phyloP scores from a whole-genome alignment of 2,888 invertebrate species.

The Ganaspis brasiliensis region DNA sequence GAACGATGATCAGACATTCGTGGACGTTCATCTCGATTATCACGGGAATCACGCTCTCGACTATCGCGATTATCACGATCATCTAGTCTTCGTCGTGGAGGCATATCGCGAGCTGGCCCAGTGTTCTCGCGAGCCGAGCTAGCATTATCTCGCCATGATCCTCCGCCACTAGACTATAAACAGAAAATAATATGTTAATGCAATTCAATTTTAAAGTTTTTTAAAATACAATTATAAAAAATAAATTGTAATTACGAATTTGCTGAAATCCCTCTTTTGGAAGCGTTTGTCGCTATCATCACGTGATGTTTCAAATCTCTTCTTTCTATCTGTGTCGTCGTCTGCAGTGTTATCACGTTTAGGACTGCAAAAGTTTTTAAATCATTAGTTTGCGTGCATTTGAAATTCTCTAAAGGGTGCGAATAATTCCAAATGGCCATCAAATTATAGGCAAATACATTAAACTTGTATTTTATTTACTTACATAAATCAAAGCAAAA shows the following conservation, averaged over 20 bases:
- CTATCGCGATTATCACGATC: constrained; percentile 17
- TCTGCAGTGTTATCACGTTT: background rate
- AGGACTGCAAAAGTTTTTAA: background rate
- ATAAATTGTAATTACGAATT: constrained; percentile 55
- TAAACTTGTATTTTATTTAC: too few relatives aligned
- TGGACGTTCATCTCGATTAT: constrained; percentile 42
- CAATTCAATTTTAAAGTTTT: background rate
- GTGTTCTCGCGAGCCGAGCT: too few relatives aligned
- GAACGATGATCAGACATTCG: constrained; percentile 13
- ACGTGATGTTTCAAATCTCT: constrained; percentile 24
- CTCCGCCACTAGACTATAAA: constrained; percentile 44
- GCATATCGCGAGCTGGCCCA: constrained; percentile 34
- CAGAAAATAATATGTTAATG: background rate
- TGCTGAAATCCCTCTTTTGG: constrained; percentile 54
- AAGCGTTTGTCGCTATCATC: constrained; percentile 52
- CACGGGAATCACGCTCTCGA: constrained; percentile 1
- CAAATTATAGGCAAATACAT: too few relatives aligned
- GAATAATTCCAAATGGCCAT: too few relatives aligned
- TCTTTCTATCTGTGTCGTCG: constrained; percentile 9
- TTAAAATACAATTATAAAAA: constrained; percentile 1
- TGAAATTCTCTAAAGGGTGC: too few relatives aligned
- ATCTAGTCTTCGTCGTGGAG: constrained; percentile 26
- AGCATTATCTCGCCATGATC: constrained; percentile 46
- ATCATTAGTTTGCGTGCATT: background rate
- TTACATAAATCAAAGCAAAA: too few relatives aligned